Evolutionary conservation across 2,888 invertebrate species (phyloP).

Genomic region (Leptogaster cylindrica): DNA sequence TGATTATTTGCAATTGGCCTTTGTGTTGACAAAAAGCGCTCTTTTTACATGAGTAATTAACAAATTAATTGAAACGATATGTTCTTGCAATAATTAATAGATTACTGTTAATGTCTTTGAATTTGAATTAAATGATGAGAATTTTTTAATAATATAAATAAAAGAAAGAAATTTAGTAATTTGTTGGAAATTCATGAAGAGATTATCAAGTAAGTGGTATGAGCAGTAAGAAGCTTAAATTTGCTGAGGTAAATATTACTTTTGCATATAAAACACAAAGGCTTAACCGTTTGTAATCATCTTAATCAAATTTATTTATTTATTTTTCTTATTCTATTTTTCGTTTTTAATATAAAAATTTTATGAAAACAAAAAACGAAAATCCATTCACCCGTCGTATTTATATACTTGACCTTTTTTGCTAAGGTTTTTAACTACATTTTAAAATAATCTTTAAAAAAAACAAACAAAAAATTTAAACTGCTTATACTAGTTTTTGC

Average conservation of each 20-base stretch:
- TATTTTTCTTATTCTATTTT: too few relatives aligned
- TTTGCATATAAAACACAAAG: conserved; percentile 57
- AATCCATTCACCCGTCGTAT: conserved; percentile 6
- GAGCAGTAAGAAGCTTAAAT: conserved; percentile 44
- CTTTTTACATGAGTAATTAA: conserved; percentile 51
- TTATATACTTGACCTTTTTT: conserved; percentile 22
- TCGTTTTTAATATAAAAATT: too few relatives aligned
- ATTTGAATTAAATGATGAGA: conserved; percentile 26
- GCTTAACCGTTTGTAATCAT: conserved; percentile 63
- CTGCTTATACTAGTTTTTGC: conserved; percentile 52
- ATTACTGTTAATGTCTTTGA: conserved; percentile 14
- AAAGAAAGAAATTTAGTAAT: too few relatives aligned
- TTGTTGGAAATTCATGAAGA: conserved; percentile 45
- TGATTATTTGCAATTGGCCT: conserved; percentile 64
- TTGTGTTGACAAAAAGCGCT: conserved; percentile 63
- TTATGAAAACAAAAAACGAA: conserved; percentile 14
- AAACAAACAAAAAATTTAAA: too few relatives aligned
- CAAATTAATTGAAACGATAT: conserved; percentile 24
- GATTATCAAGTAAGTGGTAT: conserved; percentile 46
- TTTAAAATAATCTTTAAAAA: conserved; percentile 48
- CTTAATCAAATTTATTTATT: conserved; percentile 59
- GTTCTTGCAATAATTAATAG: conserved; percentile 27
- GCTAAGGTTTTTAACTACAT: conserved; percentile 39
- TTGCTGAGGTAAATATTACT: conserved; percentile 35
- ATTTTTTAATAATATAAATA: too few relatives aligned